Evolutionary conservation across 2,888 invertebrate species (phyloP).

Genomic region (Cosmia trapezina): DNA sequence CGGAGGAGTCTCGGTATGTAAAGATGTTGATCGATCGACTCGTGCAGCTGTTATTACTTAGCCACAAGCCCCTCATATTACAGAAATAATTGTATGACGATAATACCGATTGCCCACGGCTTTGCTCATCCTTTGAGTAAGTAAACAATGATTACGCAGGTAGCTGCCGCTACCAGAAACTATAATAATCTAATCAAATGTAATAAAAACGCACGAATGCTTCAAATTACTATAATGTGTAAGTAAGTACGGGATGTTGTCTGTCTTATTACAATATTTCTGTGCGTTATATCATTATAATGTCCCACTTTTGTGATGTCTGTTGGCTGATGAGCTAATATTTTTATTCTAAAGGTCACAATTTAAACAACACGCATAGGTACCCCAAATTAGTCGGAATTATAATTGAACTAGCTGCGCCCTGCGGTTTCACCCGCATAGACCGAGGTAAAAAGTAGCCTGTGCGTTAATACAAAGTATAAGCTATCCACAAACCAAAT

Average conservation of each 20-base stretch:
- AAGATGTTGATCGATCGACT: too few relatives aligned
- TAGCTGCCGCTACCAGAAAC: background rate
- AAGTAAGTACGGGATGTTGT: conserved; percentile 36
- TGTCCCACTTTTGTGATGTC: conserved; percentile 13
- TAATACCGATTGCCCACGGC: background rate
- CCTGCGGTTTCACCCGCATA: too few relatives aligned
- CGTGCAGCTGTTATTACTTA: too few relatives aligned
- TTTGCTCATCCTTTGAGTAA: conserved; percentile 1
- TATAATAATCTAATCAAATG: conserved; percentile 50
- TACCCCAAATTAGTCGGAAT: too few relatives aligned
- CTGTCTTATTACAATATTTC: conserved; percentile 16
- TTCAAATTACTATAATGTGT: conserved; percentile 46
- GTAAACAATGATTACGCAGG: conserved; percentile 25
- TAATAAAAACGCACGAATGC: conserved; percentile 51
- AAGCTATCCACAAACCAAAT: too few relatives aligned
- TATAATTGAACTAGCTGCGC: too few relatives aligned
- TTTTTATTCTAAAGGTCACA: conserved; percentile 17
- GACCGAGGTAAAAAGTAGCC: too few relatives aligned
- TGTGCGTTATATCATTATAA: conserved; percentile 31
- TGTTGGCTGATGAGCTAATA: conserved; percentile 32
- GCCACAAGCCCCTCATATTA: too few relatives aligned
- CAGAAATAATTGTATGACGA: conserved; percentile 14
- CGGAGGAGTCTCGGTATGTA: too few relatives aligned
- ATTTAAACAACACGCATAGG: background rate
- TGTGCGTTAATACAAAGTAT: too few relatives aligned